A percentile compares a stretch with the other conserved stretches of the same genome.
Conservation (phyloP, 1,140 invertebrate species). For the Drosophila ercepeae region DNA sequence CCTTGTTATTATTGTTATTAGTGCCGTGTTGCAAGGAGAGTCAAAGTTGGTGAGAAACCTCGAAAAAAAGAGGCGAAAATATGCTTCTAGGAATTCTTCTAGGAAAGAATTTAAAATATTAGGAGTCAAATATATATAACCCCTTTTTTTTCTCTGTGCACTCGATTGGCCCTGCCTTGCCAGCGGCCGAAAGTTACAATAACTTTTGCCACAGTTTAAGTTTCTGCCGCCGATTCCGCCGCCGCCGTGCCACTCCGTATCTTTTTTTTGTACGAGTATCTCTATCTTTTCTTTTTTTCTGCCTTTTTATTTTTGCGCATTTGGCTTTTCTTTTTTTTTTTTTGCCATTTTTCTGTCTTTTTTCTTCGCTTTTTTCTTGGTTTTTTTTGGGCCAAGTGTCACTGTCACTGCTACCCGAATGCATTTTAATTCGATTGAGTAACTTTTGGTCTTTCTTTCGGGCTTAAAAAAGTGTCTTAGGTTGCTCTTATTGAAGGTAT, state of each 20-base stretch:
- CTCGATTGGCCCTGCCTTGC: conserved; percentile 43
- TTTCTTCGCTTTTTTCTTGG: neutral
- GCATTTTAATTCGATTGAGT: conserved; percentile 78
- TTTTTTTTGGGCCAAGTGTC: conserved; percentile 48
- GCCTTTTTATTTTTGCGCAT: conserved; percentile 21
- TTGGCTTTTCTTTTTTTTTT: conserved; percentile 18
- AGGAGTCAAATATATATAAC: neutral
- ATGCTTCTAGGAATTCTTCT: too few relatives aligned
- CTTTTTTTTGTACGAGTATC: too few relatives aligned
- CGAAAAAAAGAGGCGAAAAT: too few relatives aligned
- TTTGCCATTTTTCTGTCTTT: conserved; percentile 12
- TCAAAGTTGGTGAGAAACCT: too few relatives aligned
- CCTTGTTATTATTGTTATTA: too few relatives aligned
- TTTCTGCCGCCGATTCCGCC: conserved; percentile 25
- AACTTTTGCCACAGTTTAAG: conserved; percentile 79
- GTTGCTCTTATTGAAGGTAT: too few relatives aligned
- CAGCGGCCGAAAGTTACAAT: conserved; percentile 72
- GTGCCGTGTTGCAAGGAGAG: too few relatives aligned
- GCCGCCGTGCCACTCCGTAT: conserved; percentile 47
- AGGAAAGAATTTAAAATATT: too few relatives aligned
- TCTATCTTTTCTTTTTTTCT: conserved; percentile 18
- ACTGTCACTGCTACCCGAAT: conserved; percentile 71
- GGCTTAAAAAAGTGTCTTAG: neutral
- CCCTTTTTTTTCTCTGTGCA: neutral
- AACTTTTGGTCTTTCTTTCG: conserved; percentile 20